phyloP scores from a whole-genome alignment of 2,113 vertebrate genomes.

The Eupsittula cactorum region DNA sequence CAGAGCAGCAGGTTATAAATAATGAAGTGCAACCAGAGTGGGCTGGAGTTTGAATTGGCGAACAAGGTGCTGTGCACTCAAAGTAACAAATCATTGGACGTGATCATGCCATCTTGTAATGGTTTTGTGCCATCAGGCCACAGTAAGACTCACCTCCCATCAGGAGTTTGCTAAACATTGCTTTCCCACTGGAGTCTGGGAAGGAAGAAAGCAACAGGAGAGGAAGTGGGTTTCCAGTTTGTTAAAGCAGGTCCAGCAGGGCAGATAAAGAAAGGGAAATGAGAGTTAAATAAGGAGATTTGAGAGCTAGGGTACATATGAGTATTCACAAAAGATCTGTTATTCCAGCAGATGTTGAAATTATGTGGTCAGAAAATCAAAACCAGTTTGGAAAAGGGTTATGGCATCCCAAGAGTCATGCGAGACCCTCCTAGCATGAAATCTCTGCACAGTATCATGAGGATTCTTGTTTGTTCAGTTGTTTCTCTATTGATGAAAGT shows the following conservation, averaged over 20 bases:
- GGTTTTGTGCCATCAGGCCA: not conserved
- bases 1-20: not conserved
- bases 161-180: not conserved
- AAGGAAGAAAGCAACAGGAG: not conserved
- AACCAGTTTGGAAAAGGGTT: not conserved
- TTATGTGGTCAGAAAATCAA: not conserved
- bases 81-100: fast-evolving
- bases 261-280: not conserved
- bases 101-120: not conserved
- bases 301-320: not conserved
- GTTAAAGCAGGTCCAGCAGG: not conserved
- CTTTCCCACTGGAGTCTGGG: not conserved
- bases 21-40: no score
- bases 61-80: not conserved
- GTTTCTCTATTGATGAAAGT: not conserved
- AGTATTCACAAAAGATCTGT: not conserved
- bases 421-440: not conserved
- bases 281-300: not conserved
- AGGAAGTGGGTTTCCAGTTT: not conserved
- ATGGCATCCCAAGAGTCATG: not conserved
- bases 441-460: not conserved
- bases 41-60: not conserved
- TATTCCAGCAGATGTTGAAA: not conserved
- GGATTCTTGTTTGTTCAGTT: not conserved
- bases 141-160: not conserved